Conservation (phyloP, 2,113 vertebrate genomes). For the Macrotis lagotis region DNA sequence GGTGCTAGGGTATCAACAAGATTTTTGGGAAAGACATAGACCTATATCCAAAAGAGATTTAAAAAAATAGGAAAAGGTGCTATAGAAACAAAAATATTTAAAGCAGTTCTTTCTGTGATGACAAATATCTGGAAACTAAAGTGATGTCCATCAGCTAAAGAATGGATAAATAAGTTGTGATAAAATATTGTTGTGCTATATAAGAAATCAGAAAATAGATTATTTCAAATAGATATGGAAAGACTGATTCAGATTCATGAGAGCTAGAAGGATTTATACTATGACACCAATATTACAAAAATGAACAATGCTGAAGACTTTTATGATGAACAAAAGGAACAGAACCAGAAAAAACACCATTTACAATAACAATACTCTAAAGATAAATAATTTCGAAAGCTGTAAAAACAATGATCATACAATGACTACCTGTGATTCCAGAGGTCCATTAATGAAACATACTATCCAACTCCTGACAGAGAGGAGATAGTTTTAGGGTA, state of each 20-base stretch:
- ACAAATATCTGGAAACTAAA: not conserved
- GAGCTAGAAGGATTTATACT: not conserved
- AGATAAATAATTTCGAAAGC: not conserved
- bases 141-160: not conserved
- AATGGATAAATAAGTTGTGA: not conserved
- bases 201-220: not conserved
- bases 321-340: not conserved
- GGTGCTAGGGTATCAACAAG: no score
- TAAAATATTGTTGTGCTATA: not conserved
- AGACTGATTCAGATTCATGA: not conserved
- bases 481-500: not conserved
- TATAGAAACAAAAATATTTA: not conserved
- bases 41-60: not conserved
- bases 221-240: not conserved
- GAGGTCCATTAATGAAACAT: not conserved
- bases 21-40: no score
- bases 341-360: not conserved
- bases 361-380: not conserved
- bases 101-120: not conserved
- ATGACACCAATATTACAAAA: not conserved
- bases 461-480: not conserved
- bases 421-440: not conserved
- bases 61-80: not conserved
- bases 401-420: not conserved
- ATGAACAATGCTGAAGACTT: not conserved